Percentiles rank a stretch among this genome's conserved stretches.
Conservation (phyloP, 1,140 invertebrate genomes). For the Drosophila nigromelanica region DNA sequence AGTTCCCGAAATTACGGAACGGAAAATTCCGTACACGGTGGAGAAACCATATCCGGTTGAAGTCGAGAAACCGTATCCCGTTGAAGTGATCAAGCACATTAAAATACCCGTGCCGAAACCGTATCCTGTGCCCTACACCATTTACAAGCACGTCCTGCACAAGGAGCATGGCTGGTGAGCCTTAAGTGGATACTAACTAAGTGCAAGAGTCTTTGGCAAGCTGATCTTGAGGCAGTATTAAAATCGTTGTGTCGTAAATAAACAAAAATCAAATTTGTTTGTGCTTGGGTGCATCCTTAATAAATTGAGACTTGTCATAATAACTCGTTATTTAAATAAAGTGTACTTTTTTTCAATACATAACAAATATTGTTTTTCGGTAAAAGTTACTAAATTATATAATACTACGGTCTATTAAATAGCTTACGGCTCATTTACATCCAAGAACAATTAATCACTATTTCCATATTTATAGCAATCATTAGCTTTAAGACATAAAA, state of each 20-base stretch:
- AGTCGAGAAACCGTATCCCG: slow-evolving; percentile 90
- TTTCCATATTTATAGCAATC: too few relatives aligned
- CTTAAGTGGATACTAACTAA: not conserved
- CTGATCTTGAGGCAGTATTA: slow-evolving; percentile 28
- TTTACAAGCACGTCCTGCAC: slow-evolving; percentile 92
- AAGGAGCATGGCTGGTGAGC: slow-evolving; percentile 85
- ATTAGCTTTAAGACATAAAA: too few relatives aligned
- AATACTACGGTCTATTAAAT: too few relatives aligned
- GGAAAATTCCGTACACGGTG: slow-evolving; percentile 90
- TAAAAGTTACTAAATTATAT: too few relatives aligned
- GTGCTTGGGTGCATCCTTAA: not conserved
- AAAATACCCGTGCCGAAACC: slow-evolving; percentile 90
- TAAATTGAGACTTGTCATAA: too few relatives aligned
- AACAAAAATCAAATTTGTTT: not conserved
- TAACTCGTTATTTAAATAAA: too few relatives aligned
- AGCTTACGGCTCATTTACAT: too few relatives aligned
- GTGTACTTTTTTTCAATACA: too few relatives aligned
- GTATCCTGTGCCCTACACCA: slow-evolving; percentile 91
- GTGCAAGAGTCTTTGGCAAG: not conserved
- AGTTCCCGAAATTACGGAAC: slow-evolving; percentile 88
- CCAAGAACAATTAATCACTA: too few relatives aligned
- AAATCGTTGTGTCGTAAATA: slow-evolving; percentile 14
- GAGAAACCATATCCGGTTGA: slow-evolving; percentile 91
- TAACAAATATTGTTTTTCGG: too few relatives aligned
- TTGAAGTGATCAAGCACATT: slow-evolving; percentile 91